These are phyloP conservation scores for Chironomus striatipennis DNA, from an alignment of 1,140 invertebrate species.

Conservation along the genomic window DNA sequence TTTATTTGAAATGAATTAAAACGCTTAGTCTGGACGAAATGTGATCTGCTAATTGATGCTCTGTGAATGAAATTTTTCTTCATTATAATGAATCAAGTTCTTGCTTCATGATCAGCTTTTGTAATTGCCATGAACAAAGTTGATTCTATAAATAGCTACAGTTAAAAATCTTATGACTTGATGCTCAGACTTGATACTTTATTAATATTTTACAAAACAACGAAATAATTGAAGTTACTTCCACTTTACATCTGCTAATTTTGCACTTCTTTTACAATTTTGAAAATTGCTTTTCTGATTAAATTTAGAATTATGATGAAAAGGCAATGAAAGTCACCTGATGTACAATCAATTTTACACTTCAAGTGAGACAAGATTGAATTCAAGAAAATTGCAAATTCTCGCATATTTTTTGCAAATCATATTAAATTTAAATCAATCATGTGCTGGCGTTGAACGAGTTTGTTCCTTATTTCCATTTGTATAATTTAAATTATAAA, in stretches of 20 bases:
- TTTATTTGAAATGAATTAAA: constrained; percentile 20
- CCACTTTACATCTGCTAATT: background rate
- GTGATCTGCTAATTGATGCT: constrained; percentile 6
- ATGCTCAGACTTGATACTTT: background rate
- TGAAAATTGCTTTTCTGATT: background rate
- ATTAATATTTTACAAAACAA: too few relatives aligned
- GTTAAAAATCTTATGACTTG: background rate
- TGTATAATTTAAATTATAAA: background rate
- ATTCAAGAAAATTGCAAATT: background rate
- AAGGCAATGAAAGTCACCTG: background rate
- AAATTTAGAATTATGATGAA: background rate
- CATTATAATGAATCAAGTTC: constrained; percentile 7
- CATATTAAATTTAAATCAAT: constrained; percentile 19
- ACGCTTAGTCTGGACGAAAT: constrained; percentile 8
- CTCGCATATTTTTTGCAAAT: background rate
- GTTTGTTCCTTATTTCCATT: background rate
- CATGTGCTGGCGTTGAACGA: background rate
- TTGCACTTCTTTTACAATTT: background rate
- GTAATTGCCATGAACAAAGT: background rate
- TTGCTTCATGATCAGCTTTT: background rate
- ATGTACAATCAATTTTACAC: background rate
- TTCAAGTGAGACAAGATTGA: too few relatives aligned
- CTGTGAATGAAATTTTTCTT: constrained; percentile 14
- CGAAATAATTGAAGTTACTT: background rate
- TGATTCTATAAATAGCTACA: background rate